Conservation (phyloP, 2,888 invertebrate species). For the Leptura quadrifasciata region DNA sequence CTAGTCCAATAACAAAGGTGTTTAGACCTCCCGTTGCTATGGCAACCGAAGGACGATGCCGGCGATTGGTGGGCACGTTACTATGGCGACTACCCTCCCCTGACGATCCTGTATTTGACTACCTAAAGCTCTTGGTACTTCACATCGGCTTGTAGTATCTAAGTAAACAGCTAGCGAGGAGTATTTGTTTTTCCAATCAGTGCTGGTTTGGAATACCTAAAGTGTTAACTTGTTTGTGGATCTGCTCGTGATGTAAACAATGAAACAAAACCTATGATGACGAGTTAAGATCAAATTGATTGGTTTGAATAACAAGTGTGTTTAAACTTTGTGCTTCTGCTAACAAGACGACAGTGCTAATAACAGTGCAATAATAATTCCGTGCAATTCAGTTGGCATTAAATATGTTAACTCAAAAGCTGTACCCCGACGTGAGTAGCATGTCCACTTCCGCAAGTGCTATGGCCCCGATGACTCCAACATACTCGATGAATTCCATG, state of each 20-base stretch:
- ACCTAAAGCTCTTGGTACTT: slow-evolving; percentile 75
- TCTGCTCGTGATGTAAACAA: slow-evolving; percentile 75
- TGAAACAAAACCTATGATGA: slow-evolving; percentile 74
- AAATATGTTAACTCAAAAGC: slow-evolving; percentile 80
- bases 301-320: slow-evolving; percentile 62
- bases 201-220: slow-evolving; percentile 75
- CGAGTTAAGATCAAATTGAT: slow-evolving; percentile 73
- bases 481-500: slow-evolving; percentile 88
- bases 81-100: slow-evolving; percentile 69
- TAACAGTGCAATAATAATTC: slow-evolving; percentile 55
- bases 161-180: slow-evolving; percentile 75
- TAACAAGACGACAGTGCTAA: slow-evolving; percentile 18
- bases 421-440: slow-evolving; percentile 83
- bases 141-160: slow-evolving; percentile 75
- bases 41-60: slow-evolving; percentile 57
- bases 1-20: slow-evolving; percentile 59
- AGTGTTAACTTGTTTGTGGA: slow-evolving; percentile 75
- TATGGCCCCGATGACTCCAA: slow-evolving; percentile 86
- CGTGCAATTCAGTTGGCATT: slow-evolving; percentile 47
- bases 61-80: slow-evolving; percentile 64
- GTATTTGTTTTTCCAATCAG: slow-evolving; percentile 78
- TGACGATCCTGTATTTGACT: slow-evolving; percentile 72
- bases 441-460: slow-evolving; percentile 82
- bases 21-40: slow-evolving; percentile 62
- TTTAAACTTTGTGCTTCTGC: slow-evolving; percentile 47